A percentile compares a stretch with the other conserved stretches of the same genome.
phyloP scores from a whole-genome alignment of 2,888 invertebrate species.

The Ophonus ardosiacus region DNA sequence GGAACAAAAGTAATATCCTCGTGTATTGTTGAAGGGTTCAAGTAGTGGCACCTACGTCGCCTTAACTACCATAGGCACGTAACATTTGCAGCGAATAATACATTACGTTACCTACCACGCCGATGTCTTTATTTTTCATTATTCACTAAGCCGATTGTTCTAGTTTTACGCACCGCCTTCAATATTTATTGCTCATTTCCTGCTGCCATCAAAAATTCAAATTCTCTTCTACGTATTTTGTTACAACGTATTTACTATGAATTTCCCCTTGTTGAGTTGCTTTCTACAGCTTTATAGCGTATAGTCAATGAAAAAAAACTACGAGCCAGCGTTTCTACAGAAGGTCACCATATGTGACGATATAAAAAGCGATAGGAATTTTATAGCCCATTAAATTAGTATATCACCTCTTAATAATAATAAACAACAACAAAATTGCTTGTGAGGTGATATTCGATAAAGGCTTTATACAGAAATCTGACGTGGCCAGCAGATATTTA shows the following conservation, averaged over 20 bases:
- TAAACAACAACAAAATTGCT: background rate
- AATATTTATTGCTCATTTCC: constrained; percentile 32
- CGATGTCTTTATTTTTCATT: constrained; percentile 32
- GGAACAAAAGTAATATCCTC: background rate
- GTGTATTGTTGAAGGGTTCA: background rate
- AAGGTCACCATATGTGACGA: background rate
- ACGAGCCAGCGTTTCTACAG: background rate
- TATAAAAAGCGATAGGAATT: background rate
- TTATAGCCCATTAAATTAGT: background rate
- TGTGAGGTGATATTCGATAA: too few relatives aligned
- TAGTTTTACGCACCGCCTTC: constrained; percentile 5
- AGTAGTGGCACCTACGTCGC: background rate
- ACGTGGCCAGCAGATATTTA: too few relatives aligned
- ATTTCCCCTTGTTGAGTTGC: background rate
- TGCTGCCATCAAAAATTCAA: constrained; percentile 15
- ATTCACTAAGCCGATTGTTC: constrained; percentile 30
- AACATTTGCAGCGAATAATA: constrained; percentile 30
- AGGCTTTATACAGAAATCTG: too few relatives aligned
- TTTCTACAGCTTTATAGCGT: background rate
- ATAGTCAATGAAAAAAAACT: background rate
- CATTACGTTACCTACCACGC: constrained; percentile 1
- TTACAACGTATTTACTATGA: background rate
- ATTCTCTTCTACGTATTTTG: background rate
- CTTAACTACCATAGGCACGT: constrained; percentile 16
- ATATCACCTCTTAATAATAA: background rate